A percentile compares a stretch with the other conserved stretches of the same genome.
These are phyloP conservation scores for Montipora cactus DNA, from an alignment of 64 coral and sea anemone genomes.

Conservation along the genomic window DNA sequence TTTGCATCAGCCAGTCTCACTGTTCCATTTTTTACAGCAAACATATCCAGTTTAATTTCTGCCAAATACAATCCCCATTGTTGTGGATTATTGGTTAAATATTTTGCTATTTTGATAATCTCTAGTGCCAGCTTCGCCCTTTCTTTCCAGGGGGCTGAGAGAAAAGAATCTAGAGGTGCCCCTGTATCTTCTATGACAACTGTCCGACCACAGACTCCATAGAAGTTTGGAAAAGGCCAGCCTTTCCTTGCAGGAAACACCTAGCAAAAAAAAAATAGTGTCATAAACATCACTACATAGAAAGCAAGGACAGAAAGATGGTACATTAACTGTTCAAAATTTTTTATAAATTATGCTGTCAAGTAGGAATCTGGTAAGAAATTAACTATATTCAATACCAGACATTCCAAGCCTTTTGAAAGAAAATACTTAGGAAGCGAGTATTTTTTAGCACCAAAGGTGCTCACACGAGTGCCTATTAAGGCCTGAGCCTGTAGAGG, in stretches of 20 bases:
- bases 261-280: not conserved
- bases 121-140: constrained; percentile 68
- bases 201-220: constrained; percentile 81
- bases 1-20: constrained; percentile 70
- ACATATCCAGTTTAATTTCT: constrained; percentile 67
- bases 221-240: constrained; percentile 85
- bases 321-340: no score
- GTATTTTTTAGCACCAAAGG: no score
- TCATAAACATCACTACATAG: not conserved
- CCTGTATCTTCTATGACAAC: constrained; percentile 79
- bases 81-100: constrained; percentile 48
- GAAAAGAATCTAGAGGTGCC: constrained; percentile 42
- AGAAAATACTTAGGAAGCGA: no score
- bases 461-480: no score
- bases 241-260: constrained; percentile 72
- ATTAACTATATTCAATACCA: no score
- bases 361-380: no score
- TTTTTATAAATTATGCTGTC: no score
- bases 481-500: no score
- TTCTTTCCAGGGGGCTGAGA: constrained; percentile 62
- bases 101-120: constrained; percentile 71
- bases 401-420: no score
- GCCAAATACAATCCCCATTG: constrained; percentile 82
- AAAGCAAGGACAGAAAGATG: no score
- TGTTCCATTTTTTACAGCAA: constrained; percentile 64